Evolutionary conservation across 2,888 invertebrate species (phyloP), one percentile per base, ranked within the genome.

Genomic region (Tillus elongatus): DNA sequence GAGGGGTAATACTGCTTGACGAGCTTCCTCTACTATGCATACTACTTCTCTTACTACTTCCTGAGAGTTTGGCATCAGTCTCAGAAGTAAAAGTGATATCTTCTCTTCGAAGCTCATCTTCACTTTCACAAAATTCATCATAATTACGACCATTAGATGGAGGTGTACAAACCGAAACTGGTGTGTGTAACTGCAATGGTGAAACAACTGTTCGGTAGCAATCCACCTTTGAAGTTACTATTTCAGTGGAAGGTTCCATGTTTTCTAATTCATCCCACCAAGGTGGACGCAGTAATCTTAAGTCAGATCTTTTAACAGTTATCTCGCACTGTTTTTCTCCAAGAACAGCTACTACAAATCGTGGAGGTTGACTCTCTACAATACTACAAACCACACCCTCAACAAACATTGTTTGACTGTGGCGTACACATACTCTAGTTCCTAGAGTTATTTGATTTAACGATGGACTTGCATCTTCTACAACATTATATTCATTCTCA

Each of bases 191-290:
- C 50, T 61, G 69, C 40, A 69, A 64, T 39, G 77, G 72, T 26
- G 80, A 79, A 40, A 77, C 37, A 11, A 75, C 45, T 13, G 44
- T 48, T 9, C 37, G 36, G 19, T 49, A 46, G 43, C 44, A 52
- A 43, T 52, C 55, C 30, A 54, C 56, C 12, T 45, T 40, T 15
- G 34, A 44, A 32, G 42, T 50, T 37, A 40, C 32, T 29, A 41
- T 42, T 30, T 42, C 42, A 14, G 34, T 12, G 8, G 39, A 28
- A 26, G 51, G 49, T 36, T 57, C 57, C 12, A 60, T 44, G 53
- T 83, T 84, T 54, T 84, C 88, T 40, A 96, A 65, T 67, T 97
- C 96, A 56, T 96, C 97, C 69, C 85, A 88, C 96, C 97, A 97
- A 0, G 96, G 97, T 10, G 95, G 92, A 58, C 85, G 78, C 47